These are phyloP conservation scores for Eupeodes corollae DNA, from an alignment of 1,140 invertebrate genomes.

Conservation along the genomic window DNA sequence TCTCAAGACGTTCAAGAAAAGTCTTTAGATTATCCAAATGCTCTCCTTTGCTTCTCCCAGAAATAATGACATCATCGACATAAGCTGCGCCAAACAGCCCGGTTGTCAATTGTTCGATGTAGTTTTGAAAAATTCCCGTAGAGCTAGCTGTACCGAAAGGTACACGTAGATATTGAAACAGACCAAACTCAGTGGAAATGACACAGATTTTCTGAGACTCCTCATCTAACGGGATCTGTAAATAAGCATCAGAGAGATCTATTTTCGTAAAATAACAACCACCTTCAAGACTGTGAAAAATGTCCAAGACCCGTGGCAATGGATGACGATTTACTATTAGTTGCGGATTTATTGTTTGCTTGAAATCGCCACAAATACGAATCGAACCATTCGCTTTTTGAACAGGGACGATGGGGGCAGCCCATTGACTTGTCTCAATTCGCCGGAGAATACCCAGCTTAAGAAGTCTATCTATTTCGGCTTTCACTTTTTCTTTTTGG, in stretches of 20 bases:
- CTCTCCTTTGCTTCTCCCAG: neutral
- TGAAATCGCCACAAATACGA: too few species aligned
- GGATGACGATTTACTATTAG: constrained; percentile 14
- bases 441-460: too few species aligned
- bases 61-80: neutral
- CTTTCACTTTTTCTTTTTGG: too few species aligned
- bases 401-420: constrained; percentile 38
- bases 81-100: neutral
- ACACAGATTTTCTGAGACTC: constrained; percentile 10
- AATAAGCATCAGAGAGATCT: too few species aligned
- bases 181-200: too few species aligned
- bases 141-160: constrained; percentile 15
- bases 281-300: constrained; percentile 12
- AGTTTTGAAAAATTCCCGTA: neutral
- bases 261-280: constrained; percentile 16
- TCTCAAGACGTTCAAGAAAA: neutral
- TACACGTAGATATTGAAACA: constrained; percentile 12
- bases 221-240: too few species aligned
- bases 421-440: constrained; percentile 34
- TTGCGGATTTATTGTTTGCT: constrained; percentile 3
- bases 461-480: too few species aligned
- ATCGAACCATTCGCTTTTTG: constrained; percentile 35
- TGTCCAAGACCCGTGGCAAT: constrained; percentile 16
- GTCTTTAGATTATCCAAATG: neutral
- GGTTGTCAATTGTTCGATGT: neutral